These are phyloP conservation scores for Rhyacophila brunnea DNA, from an alignment of 1,140 invertebrate genomes.

Conservation along the genomic window DNA sequence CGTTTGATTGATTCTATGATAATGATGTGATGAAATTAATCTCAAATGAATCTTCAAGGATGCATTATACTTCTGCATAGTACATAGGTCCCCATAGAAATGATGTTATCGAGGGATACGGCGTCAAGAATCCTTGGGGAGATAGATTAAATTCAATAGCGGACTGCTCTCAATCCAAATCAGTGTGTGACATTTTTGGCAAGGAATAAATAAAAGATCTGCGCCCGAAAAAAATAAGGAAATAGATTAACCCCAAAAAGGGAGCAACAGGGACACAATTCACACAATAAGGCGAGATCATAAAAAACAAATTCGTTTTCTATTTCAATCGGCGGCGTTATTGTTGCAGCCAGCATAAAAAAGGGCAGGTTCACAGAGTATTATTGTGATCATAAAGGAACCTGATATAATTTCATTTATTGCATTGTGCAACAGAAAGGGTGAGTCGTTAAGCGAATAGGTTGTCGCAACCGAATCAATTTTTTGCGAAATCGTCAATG, in stretches of 20 bases:
- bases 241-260: constrained; percentile 23
- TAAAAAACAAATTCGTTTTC: constrained; percentile 37
- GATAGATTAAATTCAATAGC: no score
- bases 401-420: constrained; percentile 36
- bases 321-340: constrained; percentile 28
- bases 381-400: constrained; percentile 30
- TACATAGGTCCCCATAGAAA: no score
- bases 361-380: constrained; percentile 26
- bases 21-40: no score
- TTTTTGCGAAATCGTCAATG: no score
- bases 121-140: no score
- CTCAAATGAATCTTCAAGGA: no score
- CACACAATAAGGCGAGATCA: constrained; percentile 29
- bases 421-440: constrained; percentile 30
- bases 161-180: no score
- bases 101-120: no score
- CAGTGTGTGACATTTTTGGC: constrained; percentile 3
- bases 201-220: not conserved
- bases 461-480: no score
- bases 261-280: constrained; percentile 20
- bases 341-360: constrained; percentile 30
- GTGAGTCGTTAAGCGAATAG: constrained; percentile 10
- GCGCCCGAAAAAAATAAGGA: constrained; percentile 2
- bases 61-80: no score
- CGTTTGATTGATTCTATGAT: no score